Evolutionary conservation across 2,113 vertebrate species (phyloP).

Genomic region (Onychostoma macrolepis): DNA sequence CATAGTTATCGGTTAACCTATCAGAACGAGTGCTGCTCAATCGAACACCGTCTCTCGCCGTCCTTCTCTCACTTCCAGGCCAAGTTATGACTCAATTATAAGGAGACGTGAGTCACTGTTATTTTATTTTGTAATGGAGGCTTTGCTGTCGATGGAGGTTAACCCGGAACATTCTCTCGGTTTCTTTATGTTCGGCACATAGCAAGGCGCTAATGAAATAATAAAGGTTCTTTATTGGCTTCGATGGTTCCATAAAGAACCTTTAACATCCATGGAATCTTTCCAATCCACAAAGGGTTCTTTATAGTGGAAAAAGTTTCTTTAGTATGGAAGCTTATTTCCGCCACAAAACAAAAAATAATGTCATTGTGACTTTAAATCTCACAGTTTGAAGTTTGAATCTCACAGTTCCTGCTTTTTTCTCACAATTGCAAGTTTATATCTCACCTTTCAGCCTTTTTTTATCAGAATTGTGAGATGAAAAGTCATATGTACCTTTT

Average conservation of each 20-base stretch:
- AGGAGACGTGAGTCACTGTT: background rate
- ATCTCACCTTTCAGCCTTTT: too few relatives aligned
- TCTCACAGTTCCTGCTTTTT: rapidly evolving
- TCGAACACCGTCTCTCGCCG: conserved; percentile 53
- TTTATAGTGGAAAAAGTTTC: background rate
- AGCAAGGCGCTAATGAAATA: conserved; percentile 69
- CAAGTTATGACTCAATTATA: background rate
- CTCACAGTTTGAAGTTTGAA: background rate
- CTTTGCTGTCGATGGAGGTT: background rate
- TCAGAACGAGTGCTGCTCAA: conserved; percentile 71
- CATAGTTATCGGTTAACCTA: conserved; percentile 72
- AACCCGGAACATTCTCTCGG: background rate
- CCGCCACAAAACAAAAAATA: too few relatives aligned
- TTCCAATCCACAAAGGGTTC: background rate
- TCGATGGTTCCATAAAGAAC: background rate
- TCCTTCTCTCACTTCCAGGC: background rate
- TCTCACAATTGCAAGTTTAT: too few relatives aligned
- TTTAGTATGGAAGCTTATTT: too few relatives aligned
- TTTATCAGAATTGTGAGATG: background rate
- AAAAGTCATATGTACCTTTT: background rate
- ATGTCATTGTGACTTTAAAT: background rate
- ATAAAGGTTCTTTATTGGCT: background rate
- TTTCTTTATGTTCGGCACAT: conserved; percentile 67
- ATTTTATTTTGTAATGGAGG: background rate
- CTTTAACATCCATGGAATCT: background rate